phyloP scores from a whole-genome alignment of 37 sponge, comb jelly and placozoan genomes.

The Spongia lamella region DNA sequence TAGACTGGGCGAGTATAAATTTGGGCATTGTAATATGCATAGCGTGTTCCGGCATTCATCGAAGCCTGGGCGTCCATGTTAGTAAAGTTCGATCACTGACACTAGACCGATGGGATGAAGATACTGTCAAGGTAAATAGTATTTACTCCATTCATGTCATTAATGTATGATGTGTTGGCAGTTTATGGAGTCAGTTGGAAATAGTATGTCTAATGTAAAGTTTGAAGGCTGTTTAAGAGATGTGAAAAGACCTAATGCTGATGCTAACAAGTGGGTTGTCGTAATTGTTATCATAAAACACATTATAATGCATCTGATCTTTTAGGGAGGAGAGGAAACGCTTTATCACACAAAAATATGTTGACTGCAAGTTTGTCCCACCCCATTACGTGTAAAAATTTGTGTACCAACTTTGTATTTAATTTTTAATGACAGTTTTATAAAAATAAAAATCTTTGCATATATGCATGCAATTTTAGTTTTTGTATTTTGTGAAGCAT shows the following conservation, averaged over 20 bases:
- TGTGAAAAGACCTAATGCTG: slow-evolving; percentile 50
- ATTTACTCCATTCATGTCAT: not conserved
- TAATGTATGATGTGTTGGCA: slow-evolving; percentile 3
- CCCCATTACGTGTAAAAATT: too few relatives aligned
- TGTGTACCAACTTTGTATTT: too few relatives aligned
- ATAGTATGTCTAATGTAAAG: slow-evolving; percentile 67
- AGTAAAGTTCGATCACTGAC: slow-evolving; percentile 85
- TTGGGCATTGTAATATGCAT: slow-evolving; percentile 87
- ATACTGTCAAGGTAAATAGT: slow-evolving; percentile 55
- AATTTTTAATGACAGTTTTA: too few relatives aligned
- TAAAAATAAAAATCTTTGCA: too few relatives aligned
- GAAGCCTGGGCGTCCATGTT: slow-evolving; percentile 84
- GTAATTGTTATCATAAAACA: not conserved
- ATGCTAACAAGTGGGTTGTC: slow-evolving; percentile 68
- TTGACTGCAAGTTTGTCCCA: slow-evolving; percentile 4
- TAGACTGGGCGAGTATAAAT: slow-evolving; percentile 92
- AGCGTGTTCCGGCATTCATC: slow-evolving; percentile 85
- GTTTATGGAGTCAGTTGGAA: slow-evolving; percentile 84
- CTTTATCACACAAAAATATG: slow-evolving; percentile 73
- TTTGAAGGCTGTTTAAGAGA: slow-evolving; percentile 70
- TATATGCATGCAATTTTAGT: too few relatives aligned
- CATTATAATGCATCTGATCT: not conserved
- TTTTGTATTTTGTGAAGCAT: too few relatives aligned
- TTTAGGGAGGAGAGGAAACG: slow-evolving; percentile 47
- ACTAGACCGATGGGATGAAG: slow-evolving; percentile 77